Evolutionary conservation across 2,797 vertebrate species (phyloP).

Genomic region (Hyperoplus lanceolatus): DNA sequence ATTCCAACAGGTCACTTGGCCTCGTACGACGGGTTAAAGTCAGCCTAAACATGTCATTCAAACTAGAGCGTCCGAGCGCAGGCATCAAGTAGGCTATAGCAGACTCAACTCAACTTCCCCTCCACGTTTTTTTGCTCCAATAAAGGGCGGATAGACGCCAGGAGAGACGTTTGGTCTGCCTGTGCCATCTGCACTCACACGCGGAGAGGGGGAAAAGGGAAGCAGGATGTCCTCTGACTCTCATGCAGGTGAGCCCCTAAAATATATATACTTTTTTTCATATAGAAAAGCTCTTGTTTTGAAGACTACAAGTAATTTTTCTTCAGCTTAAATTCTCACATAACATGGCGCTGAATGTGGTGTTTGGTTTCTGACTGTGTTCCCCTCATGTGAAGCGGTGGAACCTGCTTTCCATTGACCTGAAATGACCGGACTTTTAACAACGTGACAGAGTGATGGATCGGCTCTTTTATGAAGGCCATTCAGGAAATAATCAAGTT

Average conservation of each 20-base stretch:
- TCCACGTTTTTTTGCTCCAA: conserved; percentile 4
- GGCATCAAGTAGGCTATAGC: conserved; percentile 12
- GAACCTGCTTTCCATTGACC: conserved; percentile 38
- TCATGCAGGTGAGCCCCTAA: conserved; percentile 76
- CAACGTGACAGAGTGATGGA: conserved; percentile 14
- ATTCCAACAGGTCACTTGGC: conserved; percentile 68
- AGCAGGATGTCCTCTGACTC: conserved; percentile 73
- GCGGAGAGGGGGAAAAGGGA: background rate
- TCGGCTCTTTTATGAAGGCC: conserved; percentile 11
- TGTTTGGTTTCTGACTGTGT: background rate
- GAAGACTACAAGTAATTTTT: background rate
- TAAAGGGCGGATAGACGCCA: conserved; percentile 2
- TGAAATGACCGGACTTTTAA: conserved; percentile 47
- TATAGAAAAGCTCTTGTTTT: background rate
- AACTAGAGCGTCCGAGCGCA: conserved; percentile 30
- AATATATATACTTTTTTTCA: background rate
- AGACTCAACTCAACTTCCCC: conserved; percentile 6
- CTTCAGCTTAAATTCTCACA: background rate
- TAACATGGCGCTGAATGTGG: background rate
- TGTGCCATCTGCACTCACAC: conserved; percentile 39
- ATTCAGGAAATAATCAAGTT: background rate
- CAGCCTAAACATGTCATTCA: conserved; percentile 60
- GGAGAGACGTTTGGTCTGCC: conserved; percentile 11
- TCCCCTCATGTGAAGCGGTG: conserved; percentile 1
- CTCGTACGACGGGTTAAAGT: conserved; percentile 52